Percentiles rank a stretch among this genome's conserved stretches.
Conservation (phyloP, 2,113 vertebrate genomes). For the Carlito syrichta region DNA sequence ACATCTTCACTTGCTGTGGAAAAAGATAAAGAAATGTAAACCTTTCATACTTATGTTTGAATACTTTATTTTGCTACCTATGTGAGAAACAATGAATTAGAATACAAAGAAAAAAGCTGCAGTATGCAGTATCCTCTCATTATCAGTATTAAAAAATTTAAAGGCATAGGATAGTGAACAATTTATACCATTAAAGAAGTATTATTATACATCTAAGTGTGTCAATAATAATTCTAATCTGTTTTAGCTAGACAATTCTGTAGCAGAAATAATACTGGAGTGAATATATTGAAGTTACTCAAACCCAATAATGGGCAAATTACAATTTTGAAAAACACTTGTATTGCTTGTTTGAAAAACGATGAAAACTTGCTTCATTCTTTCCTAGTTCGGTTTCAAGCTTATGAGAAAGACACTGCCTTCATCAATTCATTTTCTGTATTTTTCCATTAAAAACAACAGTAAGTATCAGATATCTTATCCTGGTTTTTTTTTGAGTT, state of each 20-base stretch:
- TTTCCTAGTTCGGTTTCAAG: neutral
- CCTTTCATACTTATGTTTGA: neutral
- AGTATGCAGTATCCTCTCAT: neutral
- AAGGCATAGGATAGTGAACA: neutral
- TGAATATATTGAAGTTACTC: neutral
- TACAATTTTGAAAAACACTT: neutral
- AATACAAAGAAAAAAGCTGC: neutral
- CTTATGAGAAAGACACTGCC: neutral
- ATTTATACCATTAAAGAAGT: neutral
- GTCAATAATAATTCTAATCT: neutral
- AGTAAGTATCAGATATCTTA: neutral
- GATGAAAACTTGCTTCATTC: neutral
- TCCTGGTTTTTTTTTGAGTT: too few species aligned
- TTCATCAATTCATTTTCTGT: neutral
- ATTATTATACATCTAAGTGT: neutral
- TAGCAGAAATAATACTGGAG: neutral
- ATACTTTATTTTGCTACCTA: conserved; percentile 11
- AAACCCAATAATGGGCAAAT: neutral
- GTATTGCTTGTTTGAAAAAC: conserved; percentile 2
- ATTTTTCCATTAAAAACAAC: neutral
- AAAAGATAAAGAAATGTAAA: conserved; percentile 59
- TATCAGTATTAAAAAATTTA: conserved; percentile 1
- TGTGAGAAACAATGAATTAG: neutral
- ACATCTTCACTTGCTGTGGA: conserved; percentile 90
- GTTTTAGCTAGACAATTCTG: neutral